A percentile compares a stretch with the other conserved stretches of the same genome.
phyloP scores from a whole-genome alignment of 2,113 vertebrate species.

The Symphodus melops region DNA sequence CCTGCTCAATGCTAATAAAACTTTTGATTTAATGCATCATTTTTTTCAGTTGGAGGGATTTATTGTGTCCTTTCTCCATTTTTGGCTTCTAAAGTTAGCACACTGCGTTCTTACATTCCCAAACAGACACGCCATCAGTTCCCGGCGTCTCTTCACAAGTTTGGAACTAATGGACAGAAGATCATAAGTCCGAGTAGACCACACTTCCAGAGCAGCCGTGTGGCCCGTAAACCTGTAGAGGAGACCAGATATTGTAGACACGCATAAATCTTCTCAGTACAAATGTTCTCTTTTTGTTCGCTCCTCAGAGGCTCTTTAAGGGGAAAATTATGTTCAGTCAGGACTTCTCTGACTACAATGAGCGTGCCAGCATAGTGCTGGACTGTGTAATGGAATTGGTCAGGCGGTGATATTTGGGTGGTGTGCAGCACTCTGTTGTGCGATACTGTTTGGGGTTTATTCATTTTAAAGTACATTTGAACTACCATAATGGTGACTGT shows the following conservation, averaged over 20 bases:
- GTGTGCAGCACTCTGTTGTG: constrained; percentile 29
- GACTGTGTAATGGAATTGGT: constrained; percentile 56
- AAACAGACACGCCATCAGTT: not conserved
- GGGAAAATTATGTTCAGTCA: constrained; percentile 41
- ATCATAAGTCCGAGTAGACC: not conserved
- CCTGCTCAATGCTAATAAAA: too few species aligned
- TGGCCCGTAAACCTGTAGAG: not conserved
- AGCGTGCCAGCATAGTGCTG: constrained; percentile 20
- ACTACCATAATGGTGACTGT: constrained; percentile 14
- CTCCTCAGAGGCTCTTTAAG: constrained; percentile 32
- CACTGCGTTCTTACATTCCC: not conserved
- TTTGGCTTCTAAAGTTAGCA: not conserved
- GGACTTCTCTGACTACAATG: constrained; percentile 36
- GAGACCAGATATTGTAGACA: constrained; percentile 13
- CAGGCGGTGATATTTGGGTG: constrained; percentile 43
- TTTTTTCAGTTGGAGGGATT: not conserved
- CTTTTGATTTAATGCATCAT: not conserved
- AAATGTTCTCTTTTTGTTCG: constrained; percentile 27
- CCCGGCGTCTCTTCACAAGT: not conserved
- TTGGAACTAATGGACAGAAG: not conserved
- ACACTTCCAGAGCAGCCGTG: not conserved
- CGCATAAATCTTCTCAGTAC: not conserved
- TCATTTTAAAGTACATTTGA: constrained; percentile 39
- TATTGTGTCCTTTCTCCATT: too few species aligned
- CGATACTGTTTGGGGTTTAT: constrained; percentile 6